Base-by-base conservation (phyloP, 2,888 invertebrate species). In the Sinopyrophorus schimmeli region DNA sequence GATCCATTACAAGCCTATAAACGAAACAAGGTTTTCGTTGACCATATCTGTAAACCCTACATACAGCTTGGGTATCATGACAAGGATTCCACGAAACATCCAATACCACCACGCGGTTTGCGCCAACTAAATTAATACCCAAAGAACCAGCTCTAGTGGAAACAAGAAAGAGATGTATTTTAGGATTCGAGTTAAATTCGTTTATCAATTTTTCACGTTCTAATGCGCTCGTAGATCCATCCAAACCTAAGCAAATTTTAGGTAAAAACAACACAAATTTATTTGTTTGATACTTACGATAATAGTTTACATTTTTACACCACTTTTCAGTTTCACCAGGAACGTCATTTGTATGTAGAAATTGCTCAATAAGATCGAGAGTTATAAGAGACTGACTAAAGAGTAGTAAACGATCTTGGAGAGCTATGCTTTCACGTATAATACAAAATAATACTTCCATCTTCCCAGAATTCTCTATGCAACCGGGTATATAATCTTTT, bases 31-130 rank as follows among this genome's bases (percentile, higher is more conserved):
- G 89, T 67, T 95, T 97, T 64, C 82, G 81, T 73, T 99, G 98
- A 0, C 98, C 98, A 68, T 96, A 97, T 64, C 89, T 81, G 70
- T 93, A 94, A 24, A 98, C 95, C 59, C 98, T 79, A 71, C 98
- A 98, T 7, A 99, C 96, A 17, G 98, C 98, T 77, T 94, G 94
- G 0, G 93, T 92, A 69, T 97, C 97, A 67, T 99, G 98, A 68
- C 98, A 98, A 1, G 98, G 98, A 77, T 99, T 99, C 97, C 98
- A 99, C 23, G 94, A 95, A 7, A 98, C 97, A 72, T 99, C 99
- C 66, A 98, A 89, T 34, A 99, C 95, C 26, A 97, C 89, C 3
- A 98, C 98, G 18, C 99, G 81, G 74, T 97, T 98, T 0, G 99
- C 99, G 9, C 97, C 96, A 11, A 96, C 91, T 54, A 99, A 80